phyloP scores from a whole-genome alignment of 2,113 vertebrate genomes.

The Turnix velox region DNA sequence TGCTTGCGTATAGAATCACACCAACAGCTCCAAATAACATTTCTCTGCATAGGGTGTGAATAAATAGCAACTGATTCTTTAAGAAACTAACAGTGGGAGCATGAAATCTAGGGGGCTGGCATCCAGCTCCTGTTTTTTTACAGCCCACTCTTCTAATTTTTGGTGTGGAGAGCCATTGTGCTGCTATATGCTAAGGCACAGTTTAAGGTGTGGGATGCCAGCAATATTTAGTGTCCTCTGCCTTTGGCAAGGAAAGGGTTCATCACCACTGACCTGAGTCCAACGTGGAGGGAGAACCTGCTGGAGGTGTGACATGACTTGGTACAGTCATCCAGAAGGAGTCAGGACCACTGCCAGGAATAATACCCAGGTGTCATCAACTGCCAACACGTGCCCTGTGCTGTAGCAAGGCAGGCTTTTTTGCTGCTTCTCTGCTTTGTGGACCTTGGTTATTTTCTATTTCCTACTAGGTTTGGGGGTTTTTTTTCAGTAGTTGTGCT shows the following conservation, averaged over 20 bases:
- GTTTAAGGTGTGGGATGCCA: background rate
- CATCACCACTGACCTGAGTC: background rate
- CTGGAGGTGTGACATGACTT: background rate
- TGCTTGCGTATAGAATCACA: background rate
- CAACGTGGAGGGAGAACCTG: background rate
- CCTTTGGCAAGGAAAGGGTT: background rate
- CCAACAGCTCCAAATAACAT: background rate
- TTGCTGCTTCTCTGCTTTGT: background rate
- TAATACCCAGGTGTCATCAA: background rate
- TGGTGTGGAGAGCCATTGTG: background rate
- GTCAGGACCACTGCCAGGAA: background rate
- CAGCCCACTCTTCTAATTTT: background rate
- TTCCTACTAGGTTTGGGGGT: background rate
- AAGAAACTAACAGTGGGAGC: background rate
- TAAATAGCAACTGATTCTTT: background rate
- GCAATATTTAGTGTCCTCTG: background rate
- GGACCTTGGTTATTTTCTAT: background rate
- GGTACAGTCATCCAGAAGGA: background rate
- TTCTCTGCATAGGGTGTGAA: background rate
- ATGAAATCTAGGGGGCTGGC: background rate
- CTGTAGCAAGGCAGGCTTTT: background rate
- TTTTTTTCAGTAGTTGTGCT: background rate
- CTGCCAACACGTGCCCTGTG: background rate
- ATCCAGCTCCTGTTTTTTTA: background rate
- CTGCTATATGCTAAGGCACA: background rate